Base-by-base conservation (phyloP, 2,113 vertebrate species). In the Ictalurus punctatus region DNA sequence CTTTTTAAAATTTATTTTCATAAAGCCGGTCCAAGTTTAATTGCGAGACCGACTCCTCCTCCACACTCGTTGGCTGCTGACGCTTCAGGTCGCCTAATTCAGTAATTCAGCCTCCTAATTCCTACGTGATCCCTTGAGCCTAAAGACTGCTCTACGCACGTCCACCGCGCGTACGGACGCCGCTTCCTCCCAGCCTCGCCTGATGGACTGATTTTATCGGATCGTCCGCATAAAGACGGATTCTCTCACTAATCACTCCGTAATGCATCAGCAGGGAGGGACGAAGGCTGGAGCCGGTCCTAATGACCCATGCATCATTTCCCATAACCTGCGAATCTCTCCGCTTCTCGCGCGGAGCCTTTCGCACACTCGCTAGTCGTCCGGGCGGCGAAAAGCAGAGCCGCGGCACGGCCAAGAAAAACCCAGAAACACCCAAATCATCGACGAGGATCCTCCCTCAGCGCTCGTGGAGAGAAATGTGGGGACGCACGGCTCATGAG, bases 301-400 rank as follows among this genome's bases (percentile, higher is more conserved):
- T 90, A 91, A 91, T 91, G 86, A 90, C 89, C 90, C 87, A 91
- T 91, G 90, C 87, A 88, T 91, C 90, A 91, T 90, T 91, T 91
- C 89, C 79, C 63, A 65, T 85, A 89, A 89, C 88, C 89, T 65
- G 86, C 89, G 78, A 86, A 86, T 80, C 89, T 88, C 83, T 86
- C 84, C 71, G n/a, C 88, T 90, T 85, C 85, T 58, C 83, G 80
- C 61, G 3, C 16, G 16, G 71, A 84, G 87, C 86, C 88, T 84
- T 76, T 86, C 61, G 76, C 69, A 84, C 90, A 88, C 73, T 80
- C 67, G 86, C 86, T 73, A 73, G 73, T 81, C 85, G 86, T 89
- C 87, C 86, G 83, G 78, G 88, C 85, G 80, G 90, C 88, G 80
- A 61, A 86, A 86, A 88, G 86, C 90, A 83, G 65, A 56, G 90